Conservation (phyloP, 2,888 invertebrate species). For the Eupithecia insigniata region DNA sequence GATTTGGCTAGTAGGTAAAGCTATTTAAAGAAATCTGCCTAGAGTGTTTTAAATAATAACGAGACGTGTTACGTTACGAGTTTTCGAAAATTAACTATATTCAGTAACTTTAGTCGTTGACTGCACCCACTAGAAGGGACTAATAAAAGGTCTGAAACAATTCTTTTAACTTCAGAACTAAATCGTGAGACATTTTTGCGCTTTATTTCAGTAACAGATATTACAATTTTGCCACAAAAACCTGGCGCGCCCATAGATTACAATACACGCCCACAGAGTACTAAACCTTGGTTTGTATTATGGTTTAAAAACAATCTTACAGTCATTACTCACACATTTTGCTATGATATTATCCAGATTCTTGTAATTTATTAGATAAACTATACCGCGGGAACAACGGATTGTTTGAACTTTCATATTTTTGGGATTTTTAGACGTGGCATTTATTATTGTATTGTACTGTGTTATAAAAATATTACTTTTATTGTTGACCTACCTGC, state of each 20-base stretch:
- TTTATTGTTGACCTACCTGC: neutral
- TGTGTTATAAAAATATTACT: constrained; percentile 2
- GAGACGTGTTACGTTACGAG: neutral
- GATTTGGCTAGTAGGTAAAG: too few relatives aligned
- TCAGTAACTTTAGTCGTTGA: neutral
- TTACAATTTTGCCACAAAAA: neutral
- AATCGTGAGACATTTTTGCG: neutral
- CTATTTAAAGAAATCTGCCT: too few relatives aligned
- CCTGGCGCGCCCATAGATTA: constrained; percentile 22
- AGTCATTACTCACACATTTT: constrained; percentile 65
- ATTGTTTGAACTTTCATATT: constrained; percentile 58
- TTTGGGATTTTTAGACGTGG: constrained; percentile 13
- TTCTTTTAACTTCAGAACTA: neutral
- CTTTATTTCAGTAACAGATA: neutral
- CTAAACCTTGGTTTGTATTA: constrained; percentile 36
- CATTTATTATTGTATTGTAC: constrained; percentile 8
- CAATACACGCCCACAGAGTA: constrained; percentile 46
- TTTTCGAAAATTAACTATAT: neutral
- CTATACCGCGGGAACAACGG: constrained; percentile 46
- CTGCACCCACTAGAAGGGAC: neutral
- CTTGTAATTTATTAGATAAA: constrained; percentile 72
- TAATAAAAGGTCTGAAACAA: neutral
- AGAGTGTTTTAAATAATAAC: too few relatives aligned
- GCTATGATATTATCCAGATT: constrained; percentile 72
- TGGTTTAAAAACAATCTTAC: constrained; percentile 57